Evolutionary conservation across 2,113 vertebrate genomes (phyloP).

Genomic region (Mirza zaza): DNA sequence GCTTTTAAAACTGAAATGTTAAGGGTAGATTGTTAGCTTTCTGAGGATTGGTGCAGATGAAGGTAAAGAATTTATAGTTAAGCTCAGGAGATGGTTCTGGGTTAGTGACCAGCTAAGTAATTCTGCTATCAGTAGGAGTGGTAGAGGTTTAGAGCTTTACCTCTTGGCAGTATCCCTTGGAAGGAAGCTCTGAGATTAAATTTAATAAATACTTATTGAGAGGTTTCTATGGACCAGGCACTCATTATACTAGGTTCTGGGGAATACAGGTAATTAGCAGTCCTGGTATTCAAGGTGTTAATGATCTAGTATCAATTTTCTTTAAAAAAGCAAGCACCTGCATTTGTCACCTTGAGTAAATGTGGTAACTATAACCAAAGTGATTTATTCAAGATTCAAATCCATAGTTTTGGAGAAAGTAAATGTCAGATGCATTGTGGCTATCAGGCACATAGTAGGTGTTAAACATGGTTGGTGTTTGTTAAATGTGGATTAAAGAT

Average conservation of each 20-base stretch:
- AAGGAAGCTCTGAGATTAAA: slow-evolving; percentile 38
- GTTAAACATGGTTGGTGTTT: background rate
- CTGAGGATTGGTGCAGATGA: background rate
- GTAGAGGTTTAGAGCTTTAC: background rate
- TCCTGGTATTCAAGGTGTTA: background rate
- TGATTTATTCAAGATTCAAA: slow-evolving; percentile 18
- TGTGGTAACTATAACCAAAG: background rate
- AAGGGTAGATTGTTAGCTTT: background rate
- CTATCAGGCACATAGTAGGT: background rate
- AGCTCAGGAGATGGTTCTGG: background rate
- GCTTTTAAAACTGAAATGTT: slow-evolving; percentile 9
- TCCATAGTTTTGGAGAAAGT: background rate
- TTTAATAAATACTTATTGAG: background rate
- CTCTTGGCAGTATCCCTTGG: slow-evolving; percentile 47
- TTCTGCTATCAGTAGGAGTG: background rate
- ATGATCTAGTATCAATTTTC: background rate
- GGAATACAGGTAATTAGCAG: background rate
- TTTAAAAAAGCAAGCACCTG: slow-evolving; percentile 42
- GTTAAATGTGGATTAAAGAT: background rate
- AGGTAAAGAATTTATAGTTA: background rate
- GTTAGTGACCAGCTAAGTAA: background rate
- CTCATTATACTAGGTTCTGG: background rate
- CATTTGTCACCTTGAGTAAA: slow-evolving; percentile 32
- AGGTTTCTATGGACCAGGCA: background rate
- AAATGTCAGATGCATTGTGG: background rate